Base-by-base conservation (phyloP, 2,888 invertebrate genomes). In the Pristionchus maxplancki region DNA sequence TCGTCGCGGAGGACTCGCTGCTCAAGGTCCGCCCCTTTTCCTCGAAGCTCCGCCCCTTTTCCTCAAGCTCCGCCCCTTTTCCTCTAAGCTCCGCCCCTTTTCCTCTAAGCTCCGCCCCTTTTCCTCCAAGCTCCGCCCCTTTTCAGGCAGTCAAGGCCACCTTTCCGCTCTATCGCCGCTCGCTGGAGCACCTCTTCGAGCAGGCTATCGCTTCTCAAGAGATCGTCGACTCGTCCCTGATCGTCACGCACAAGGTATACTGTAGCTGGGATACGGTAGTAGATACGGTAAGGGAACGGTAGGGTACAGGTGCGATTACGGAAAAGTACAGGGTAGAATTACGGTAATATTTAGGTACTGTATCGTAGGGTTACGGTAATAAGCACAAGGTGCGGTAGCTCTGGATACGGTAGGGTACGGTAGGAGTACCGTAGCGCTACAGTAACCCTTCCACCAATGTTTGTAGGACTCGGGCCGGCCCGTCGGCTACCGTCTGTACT, bases 401-500 rank as follows among this genome's bases (percentile, higher is more conserved):
- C 15, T 58, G 8, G 28, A 24, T 28, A 62, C 62, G 3, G 62
- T 62, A 62, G 28, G 62, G 8, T 62, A 0, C 17, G 20, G 13
- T 50, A 20, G 11, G 50, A n/a, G n/a, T n/a, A n/a, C n/a, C n/a
- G n/a, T n/a, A n/a, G n/a, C n/a, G n/a, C n/a, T n/a, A n/a, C n/a
- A n/a, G n/a, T n/a, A n/a, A n/a, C n/a, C n/a, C n/a, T n/a, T n/a
- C n/a, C n/a, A n/a, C n/a, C n/a, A n/a, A n/a, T n/a, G n/a, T n/a
- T n/a, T 24, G 6, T n/a, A 78, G 78, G 78, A 40, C 8, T 28
- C 78, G n/a, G 78, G 78, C 17, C 9, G 13, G 11, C 78, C 78
- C 20, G 44, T 78, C 44, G 78, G 78, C 44, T 78, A 28, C 48
- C 78, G 78, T n/a, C 40, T 78, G 5, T 78, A 78, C 44, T 78